Evolutionary conservation across 2,888 invertebrate genomes (phyloP), one percentile per base, ranked within the genome.

Genomic region (Flexamia atlantica): DNA sequence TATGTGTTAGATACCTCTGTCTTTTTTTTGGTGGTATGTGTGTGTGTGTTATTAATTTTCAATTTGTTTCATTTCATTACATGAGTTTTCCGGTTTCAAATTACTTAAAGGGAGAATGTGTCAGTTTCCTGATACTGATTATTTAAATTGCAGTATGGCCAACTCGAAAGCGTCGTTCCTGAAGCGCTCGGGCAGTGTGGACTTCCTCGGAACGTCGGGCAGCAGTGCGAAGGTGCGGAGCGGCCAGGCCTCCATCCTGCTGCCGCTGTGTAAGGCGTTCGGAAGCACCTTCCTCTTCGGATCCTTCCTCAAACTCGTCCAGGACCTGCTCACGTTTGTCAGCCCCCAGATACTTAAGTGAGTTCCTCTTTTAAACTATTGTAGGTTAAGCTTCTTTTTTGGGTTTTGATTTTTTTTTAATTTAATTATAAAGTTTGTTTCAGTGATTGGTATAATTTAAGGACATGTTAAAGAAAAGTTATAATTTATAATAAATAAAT

Each of bases 261-360:
- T 95, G 42, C 95, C 97, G 0, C 92, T 99, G 72, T 93, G 96
- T 87, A 94, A 95, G 89, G 96, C 97, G 5, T 99, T 98, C 90
- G 97, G 98, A 72, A 94, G 94, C 0, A 95, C 96, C 83, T 97
- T 98, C 89, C 85, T 98, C 0, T 94, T 97, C 88, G 98, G 98
- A n/a, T 92, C 97, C 0, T 89, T 95, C 81, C 91, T 98, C 86
- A 98, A 98, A 90, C 90, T 98, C 0, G 88, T 95, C 50, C 96
- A 97, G 88, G 98, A 98, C 90, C 86, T 95, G 20, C 90, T 99
- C 82, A 96, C 96, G 86, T 99, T 99, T 90, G 93, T 96, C 60
- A 97, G 97, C 87, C 99, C 99, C 0, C 95, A 97, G 90, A 92
- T 99, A 88, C 92, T 98, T 85, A 94, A 93, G 97, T 97, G 91